Conservation (phyloP, 2,113 vertebrate species). For the Chaetodon auriga region DNA sequence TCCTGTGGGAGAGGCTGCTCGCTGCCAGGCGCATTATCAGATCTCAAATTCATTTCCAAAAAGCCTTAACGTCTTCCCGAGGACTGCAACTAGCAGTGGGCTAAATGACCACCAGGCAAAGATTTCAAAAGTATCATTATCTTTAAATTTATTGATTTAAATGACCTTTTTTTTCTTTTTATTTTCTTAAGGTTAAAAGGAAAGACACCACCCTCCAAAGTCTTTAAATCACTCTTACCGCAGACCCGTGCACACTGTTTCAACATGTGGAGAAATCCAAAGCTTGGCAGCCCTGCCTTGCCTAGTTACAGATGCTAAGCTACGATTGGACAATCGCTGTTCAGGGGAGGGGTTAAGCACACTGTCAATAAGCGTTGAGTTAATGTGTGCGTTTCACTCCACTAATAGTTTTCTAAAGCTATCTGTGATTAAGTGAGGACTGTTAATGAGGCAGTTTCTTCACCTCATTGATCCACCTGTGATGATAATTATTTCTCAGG, state of each 20-base stretch:
- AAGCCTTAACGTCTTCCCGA: constrained; percentile 39
- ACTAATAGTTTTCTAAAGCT: not conserved
- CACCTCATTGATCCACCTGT: not conserved
- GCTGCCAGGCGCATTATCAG: constrained; percentile 48
- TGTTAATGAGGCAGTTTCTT: not conserved
- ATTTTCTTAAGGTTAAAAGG: not conserved
- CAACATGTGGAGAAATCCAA: constrained; percentile 29
- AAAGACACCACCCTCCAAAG: constrained; percentile 8
- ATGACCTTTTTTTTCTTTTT: not conserved
- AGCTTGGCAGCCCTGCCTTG: not conserved
- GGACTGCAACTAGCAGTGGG: not conserved
- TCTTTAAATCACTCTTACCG: not conserved
- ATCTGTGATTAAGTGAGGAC: not conserved
- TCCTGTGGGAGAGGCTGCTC: constrained; percentile 41
- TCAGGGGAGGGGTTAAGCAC: not conserved
- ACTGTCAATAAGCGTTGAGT: not conserved
- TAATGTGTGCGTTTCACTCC: not conserved
- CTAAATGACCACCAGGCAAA: not conserved
- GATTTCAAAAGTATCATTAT: not conserved
- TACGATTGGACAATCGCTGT: not conserved
- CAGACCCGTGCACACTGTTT: constrained; percentile 2
- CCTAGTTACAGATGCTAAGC: not conserved
- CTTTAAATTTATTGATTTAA: no score
- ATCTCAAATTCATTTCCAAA: constrained; percentile 51
- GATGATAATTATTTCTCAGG: not conserved